These are phyloP conservation scores for Drosophila sucinea DNA, from an alignment of 1,140 invertebrate genomes.

Conservation along the genomic window DNA sequence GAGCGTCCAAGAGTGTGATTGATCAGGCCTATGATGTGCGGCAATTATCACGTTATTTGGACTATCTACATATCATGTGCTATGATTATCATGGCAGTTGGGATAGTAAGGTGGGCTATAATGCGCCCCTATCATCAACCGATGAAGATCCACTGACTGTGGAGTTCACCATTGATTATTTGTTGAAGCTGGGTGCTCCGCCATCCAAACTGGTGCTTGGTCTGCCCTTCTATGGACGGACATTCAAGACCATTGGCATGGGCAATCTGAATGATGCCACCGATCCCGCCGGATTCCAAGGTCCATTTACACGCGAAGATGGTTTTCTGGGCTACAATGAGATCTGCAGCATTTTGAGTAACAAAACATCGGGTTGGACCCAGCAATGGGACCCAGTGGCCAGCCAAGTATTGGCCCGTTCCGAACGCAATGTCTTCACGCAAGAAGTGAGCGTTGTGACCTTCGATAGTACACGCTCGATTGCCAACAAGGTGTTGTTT, in stretches of 20 bases:
- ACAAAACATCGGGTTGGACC: conserved; percentile 83
- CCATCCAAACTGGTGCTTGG: conserved; percentile 91
- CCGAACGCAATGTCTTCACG: conserved; percentile 81
- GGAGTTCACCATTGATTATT: conserved; percentile 90
- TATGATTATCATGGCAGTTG: conserved; percentile 95
- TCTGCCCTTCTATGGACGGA: conserved; percentile 92
- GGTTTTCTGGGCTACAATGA: conserved; percentile 96
- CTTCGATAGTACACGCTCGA: conserved; percentile 86
- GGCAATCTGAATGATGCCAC: conserved; percentile 84
- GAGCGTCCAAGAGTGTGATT: conserved; percentile 88
- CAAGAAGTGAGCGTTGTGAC: conserved; percentile 84
- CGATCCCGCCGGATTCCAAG: conserved; percentile 86
- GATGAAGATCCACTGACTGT: conserved; percentile 86
- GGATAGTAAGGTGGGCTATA: conserved; percentile 90
- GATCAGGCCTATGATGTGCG: conserved; percentile 90
- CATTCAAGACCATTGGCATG: conserved; percentile 85
- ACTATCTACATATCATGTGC: conserved; percentile 94
- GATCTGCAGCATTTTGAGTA: conserved; percentile 83
- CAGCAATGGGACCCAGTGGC: conserved; percentile 85
- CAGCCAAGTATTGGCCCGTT: conserved; percentile 85
- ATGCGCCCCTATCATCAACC: conserved; percentile 86
- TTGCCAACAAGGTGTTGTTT: conserved; percentile 86
- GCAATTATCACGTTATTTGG: conserved; percentile 88
- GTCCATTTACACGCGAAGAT: conserved; percentile 90
- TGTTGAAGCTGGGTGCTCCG: conserved; percentile 88